Base-by-base conservation (phyloP, 2,113 vertebrate genomes). In the Pagrus major region DNA sequence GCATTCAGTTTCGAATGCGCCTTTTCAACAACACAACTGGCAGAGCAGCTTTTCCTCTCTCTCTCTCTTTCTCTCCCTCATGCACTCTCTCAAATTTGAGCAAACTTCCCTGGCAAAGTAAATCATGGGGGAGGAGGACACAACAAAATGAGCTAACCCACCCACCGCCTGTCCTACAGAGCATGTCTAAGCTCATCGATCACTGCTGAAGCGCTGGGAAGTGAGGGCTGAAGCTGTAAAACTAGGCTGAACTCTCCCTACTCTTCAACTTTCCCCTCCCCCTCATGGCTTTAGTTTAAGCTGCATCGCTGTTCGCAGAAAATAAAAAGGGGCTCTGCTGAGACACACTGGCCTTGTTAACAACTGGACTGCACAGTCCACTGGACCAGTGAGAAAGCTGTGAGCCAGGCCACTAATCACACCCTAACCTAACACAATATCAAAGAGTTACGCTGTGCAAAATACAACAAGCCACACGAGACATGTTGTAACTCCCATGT, bases 101-200 rank as follows among this genome's bases (percentile, higher is more conserved):
- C 31, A 60, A 83, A 86, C 41, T 37, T 73, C 54, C 56, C 60
- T 8, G 1, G 35, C 6, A 5, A 71, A 86, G 72, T 86, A 84
- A 81, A 86, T 91, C 85, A 89, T 49, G 59, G 59, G 66, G 74
- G 88, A 83, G 71, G 75, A 78, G 70, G 76, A 86, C 75, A 88
- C 68, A 87, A 65, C 77, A 58, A 83, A 88, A 85, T 31, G 56
- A 86, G 56, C 70, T 21, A 64, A 83, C 71, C 58, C 85, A 85
- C 81, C 84, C 83, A 86, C 60, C 39, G 74, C 78, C 83, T 78
- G 86, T 83, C 86, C 86, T 76, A 35, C 80, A 88, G 88, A 90
- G 89, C 90, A 90, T 80, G 91, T 85, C 86, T 78, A 78, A 93
- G 84, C 78, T 77, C 88, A 93, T 92, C 88, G 77, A 92, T 92